These are phyloP conservation scores for Myotis vivesi DNA, from an alignment of 2,797 vertebrate genomes.

Conservation along the genomic window DNA sequence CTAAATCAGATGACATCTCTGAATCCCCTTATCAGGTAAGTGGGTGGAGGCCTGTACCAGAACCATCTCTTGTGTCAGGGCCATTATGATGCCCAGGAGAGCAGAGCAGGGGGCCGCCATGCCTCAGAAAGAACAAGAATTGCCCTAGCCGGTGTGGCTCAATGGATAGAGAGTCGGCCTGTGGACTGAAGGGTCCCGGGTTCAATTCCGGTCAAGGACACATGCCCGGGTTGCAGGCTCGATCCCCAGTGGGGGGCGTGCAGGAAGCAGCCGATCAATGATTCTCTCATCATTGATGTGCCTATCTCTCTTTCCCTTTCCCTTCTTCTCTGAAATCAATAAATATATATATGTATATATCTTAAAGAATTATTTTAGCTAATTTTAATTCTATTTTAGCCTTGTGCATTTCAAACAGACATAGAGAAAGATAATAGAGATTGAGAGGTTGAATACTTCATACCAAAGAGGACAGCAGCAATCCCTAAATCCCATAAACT, in stretches of 20 bases:
- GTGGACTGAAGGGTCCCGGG: too few relatives aligned
- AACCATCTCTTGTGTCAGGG: fast-evolving
- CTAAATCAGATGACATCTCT: not conserved
- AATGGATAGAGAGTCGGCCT: too few relatives aligned
- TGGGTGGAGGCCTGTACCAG: fast-evolving
- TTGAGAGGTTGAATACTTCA: not conserved
- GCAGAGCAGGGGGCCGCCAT: not conserved
- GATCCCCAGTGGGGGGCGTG: too few relatives aligned
- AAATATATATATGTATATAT: too few relatives aligned
- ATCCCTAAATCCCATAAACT: not conserved
- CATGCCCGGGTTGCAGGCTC: too few relatives aligned
- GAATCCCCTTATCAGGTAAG: not conserved
- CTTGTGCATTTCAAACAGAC: slow-evolving; percentile 1
- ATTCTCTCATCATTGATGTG: too few relatives aligned
- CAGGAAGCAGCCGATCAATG: too few relatives aligned
- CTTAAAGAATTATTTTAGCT: not conserved
- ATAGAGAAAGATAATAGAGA: not conserved
- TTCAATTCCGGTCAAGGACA: too few relatives aligned
- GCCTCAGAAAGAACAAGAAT: not conserved
- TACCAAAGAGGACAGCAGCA: not conserved
- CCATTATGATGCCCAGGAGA: not conserved
- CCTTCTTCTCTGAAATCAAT: too few relatives aligned
- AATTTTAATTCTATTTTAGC: not conserved
- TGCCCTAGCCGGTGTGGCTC: too few relatives aligned
- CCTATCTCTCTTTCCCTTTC: too few relatives aligned